phyloP scores from a whole-genome alignment of 2,797 vertebrate species.

The Urocyon cinereoargenteus region DNA sequence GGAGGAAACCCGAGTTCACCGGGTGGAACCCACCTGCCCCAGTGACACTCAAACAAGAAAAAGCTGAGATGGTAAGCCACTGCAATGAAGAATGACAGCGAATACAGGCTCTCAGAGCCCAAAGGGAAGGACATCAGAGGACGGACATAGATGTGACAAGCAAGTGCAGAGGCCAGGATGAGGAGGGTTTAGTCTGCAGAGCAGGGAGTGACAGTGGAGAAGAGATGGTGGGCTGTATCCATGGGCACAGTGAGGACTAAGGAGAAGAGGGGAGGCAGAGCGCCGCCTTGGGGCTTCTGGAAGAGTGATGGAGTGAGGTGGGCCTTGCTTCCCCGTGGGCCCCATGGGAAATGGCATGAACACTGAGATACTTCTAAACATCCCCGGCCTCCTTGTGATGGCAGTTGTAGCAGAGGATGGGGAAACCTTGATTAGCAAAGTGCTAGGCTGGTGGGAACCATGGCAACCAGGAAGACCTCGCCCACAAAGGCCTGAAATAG shows the following conservation, averaged over 20 bases:
- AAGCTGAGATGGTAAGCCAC: conserved; percentile 39
- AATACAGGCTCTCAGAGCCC: neutral
- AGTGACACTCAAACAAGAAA: neutral
- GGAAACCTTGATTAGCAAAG: neutral
- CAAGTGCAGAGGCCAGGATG: neutral
- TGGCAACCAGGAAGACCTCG: neutral
- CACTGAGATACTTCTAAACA: neutral
- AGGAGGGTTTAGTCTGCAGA: neutral
- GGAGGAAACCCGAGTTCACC: neutral
- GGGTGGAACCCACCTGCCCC: neutral
- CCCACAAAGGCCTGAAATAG: neutral
- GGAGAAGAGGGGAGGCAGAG: neutral
- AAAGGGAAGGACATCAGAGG: neutral
- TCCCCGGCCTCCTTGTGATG: accelerated
- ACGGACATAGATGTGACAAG: neutral
- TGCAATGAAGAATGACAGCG: neutral
- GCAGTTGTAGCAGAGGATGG: neutral
- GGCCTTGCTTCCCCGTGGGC: neutral
- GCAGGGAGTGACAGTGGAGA: conserved; percentile 38
- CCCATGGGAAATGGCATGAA: neutral
- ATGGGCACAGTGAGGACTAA: neutral
- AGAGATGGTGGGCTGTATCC: conserved; percentile 16
- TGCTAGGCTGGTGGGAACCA: neutral
- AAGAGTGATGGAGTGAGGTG: neutral
- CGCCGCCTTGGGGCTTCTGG: neutral